phyloP scores from a whole-genome alignment of 1,140 invertebrate genomes.

The Lucilia cuprina region DNA sequence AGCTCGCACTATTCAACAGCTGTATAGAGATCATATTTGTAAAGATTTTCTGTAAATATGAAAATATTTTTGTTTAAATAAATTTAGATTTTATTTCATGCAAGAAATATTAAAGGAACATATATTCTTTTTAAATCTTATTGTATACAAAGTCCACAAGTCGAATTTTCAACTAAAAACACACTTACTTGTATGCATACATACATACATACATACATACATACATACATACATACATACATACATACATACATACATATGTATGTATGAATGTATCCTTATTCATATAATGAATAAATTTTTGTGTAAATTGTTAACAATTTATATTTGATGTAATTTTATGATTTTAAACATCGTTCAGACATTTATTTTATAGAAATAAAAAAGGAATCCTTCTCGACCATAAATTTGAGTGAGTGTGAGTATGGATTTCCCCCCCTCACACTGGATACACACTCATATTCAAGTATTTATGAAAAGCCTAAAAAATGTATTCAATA shows the following conservation, averaged over 20 bases:
- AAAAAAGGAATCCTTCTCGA: neutral
- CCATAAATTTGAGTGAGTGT: neutral
- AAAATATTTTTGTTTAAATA: slow-evolving; percentile 7
- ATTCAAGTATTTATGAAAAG: no score
- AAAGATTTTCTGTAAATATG: slow-evolving; percentile 22
- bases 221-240: neutral
- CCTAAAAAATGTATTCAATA: neutral
- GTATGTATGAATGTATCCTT: no score
- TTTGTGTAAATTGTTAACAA: slow-evolving; percentile 14
- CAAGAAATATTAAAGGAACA: neutral
- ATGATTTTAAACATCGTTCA: neutral
- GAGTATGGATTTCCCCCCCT: neutral
- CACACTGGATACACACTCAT: neutral
- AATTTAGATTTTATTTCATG: neutral
- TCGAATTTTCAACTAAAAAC: no score
- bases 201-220: neutral
- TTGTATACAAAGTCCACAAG: neutral
- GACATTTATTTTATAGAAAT: neutral
- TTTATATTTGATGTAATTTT: neutral
- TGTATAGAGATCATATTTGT: neutral
- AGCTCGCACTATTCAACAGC: neutral
- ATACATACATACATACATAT: neutral
- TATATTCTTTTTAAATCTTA: neutral
- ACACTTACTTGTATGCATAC: neutral
- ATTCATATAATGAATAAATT: neutral